Percentiles rank a stretch among this genome's conserved stretches.
These are phyloP conservation scores for Bradypus variegatus DNA, from an alignment of 2,797 vertebrate species.

Conservation along the genomic window DNA sequence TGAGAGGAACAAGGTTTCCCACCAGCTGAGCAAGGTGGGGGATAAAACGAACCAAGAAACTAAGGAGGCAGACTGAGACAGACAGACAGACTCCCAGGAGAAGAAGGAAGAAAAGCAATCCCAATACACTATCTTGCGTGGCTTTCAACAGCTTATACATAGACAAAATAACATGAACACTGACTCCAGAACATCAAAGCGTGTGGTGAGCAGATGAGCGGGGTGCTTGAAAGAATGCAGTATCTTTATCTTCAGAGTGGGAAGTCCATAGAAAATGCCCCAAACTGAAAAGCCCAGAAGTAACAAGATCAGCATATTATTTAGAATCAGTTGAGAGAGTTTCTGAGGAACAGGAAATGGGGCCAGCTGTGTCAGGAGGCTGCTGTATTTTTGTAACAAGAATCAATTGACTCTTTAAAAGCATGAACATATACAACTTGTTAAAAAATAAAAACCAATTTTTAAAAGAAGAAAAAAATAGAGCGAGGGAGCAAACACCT, in stretches of 20 bases:
- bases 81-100: background rate
- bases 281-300: background rate
- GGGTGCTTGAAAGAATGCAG: background rate
- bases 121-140: accelerated
- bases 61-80: too few species aligned
- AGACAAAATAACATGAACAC: background rate
- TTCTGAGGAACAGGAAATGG: slow-evolving; percentile 37
- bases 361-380: background rate
- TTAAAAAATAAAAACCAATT: slow-evolving; percentile 5
- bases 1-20: background rate
- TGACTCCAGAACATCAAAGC: background rate
- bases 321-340: background rate
- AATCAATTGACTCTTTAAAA: slow-evolving; percentile 20
- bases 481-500: background rate
- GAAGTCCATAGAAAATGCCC: slow-evolving; percentile 14
- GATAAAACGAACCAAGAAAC: background rate
- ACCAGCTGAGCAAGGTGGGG: background rate
- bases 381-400: background rate
- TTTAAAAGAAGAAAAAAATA: background rate
- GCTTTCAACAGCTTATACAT: background rate
- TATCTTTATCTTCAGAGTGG: background rate
- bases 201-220: background rate
- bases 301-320: background rate
- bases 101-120: background rate
- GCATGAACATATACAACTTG: background rate